Conservation (phyloP, 2,797 vertebrate genomes). For the Clamator glandarius region DNA sequence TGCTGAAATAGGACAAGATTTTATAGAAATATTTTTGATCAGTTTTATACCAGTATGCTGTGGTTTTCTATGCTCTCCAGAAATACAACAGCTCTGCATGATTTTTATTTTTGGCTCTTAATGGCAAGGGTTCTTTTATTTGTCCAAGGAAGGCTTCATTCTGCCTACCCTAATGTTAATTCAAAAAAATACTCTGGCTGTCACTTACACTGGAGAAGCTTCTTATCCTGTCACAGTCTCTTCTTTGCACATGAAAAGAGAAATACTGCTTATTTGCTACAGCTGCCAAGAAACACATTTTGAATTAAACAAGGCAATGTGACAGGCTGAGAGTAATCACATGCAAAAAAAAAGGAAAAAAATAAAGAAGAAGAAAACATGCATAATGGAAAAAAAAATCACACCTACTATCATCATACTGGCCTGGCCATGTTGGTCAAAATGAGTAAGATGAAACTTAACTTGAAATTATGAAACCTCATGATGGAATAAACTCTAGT, state of each 20-base stretch:
- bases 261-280: constrained; percentile 69
- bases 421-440: not conserved
- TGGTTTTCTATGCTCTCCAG: constrained; percentile 8
- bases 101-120: constrained; percentile 53
- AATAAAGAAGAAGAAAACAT: not conserved
- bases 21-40: constrained; percentile 15
- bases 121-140: constrained; percentile 30
- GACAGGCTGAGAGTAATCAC: constrained; percentile 62
- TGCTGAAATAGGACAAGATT: not conserved
- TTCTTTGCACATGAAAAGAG: constrained; percentile 67
- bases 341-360: not conserved
- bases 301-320: constrained; percentile 54
- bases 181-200: constrained; percentile 63
- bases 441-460: constrained; percentile 7
- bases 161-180: constrained; percentile 62
- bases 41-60: not conserved
- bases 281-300: constrained; percentile 63
- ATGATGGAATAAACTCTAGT: not conserved
- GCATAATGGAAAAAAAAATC: not conserved
- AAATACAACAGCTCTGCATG: not conserved
- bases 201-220: constrained; percentile 62
- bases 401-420: not conserved
- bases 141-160: constrained; percentile 42
- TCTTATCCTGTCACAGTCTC: constrained; percentile 65
- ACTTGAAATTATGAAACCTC: not conserved